These are phyloP conservation scores for Glareola pratincola DNA, from an alignment of 2,113 vertebrate genomes.

Conservation along the genomic window DNA sequence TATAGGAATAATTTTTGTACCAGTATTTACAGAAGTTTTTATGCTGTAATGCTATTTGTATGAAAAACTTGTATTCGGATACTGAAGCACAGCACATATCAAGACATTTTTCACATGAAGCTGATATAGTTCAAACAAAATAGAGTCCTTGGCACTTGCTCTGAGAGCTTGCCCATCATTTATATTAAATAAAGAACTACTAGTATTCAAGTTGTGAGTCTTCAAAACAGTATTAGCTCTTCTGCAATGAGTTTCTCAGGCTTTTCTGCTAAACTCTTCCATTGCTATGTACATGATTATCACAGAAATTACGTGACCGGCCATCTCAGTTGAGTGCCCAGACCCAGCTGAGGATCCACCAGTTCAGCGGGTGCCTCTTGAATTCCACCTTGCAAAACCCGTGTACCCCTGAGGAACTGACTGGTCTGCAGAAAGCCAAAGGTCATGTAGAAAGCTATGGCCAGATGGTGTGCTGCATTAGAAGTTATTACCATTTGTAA, in stretches of 20 bases:
- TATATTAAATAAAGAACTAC: not conserved
- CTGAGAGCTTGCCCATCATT: not conserved
- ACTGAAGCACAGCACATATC: not conserved
- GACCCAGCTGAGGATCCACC: not conserved
- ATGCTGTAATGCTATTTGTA: not conserved
- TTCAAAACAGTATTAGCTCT: not conserved
- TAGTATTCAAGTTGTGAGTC: not conserved
- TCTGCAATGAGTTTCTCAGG: not conserved
- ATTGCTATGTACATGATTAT: not conserved
- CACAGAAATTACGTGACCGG: not conserved
- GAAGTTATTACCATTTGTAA: not conserved
- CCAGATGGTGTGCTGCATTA: not conserved
- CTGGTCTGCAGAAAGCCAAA: not conserved
- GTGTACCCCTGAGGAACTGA: not conserved
- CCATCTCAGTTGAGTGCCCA: not conserved
- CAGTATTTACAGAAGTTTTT: not conserved
- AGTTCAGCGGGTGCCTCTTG: not conserved
- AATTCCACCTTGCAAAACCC: not conserved
- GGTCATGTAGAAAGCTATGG: not conserved
- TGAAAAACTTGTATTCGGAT: not conserved
- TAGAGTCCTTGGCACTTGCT: not conserved
- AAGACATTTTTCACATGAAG: not conserved
- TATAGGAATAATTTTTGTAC: not conserved
- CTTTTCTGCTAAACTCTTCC: not conserved
- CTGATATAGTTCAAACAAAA: not conserved